Evolutionary conservation across 2,888 invertebrate genomes (phyloP).

Genomic region (Hesperia comma): DNA sequence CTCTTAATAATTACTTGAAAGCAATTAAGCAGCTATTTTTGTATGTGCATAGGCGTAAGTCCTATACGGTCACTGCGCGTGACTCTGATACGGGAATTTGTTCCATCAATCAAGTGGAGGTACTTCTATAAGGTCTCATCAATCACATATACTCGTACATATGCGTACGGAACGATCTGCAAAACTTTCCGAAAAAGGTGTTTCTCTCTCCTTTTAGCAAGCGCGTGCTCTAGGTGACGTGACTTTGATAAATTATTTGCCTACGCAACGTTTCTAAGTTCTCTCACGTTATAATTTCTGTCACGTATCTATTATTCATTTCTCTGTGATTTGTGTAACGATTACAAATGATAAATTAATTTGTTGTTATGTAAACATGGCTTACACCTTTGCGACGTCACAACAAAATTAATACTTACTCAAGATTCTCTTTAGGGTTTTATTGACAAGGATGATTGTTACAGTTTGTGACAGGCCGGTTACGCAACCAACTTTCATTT

Average conservation of each 20-base stretch:
- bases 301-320: constrained; percentile 28
- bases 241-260: constrained; percentile 73
- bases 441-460: too few relatives aligned
- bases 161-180: constrained; percentile 52
- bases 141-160: constrained; percentile 34
- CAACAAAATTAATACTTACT: too few relatives aligned
- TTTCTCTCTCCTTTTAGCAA: constrained; percentile 52
- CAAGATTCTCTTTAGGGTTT: too few relatives aligned
- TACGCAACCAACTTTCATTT: too few relatives aligned
- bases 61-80: constrained; percentile 6
- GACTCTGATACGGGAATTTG: constrained; percentile 2
- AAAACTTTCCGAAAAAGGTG: constrained; percentile 61
- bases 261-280: constrained; percentile 46
- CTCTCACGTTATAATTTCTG: constrained; percentile 40
- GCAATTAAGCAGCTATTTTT: background rate
- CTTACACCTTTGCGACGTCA: background rate
- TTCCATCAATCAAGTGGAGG: constrained; percentile 11
- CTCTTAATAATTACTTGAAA: too few relatives aligned
- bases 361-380: background rate
- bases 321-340: constrained; percentile 23
- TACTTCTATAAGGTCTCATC: constrained; percentile 12
- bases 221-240: constrained; percentile 56
- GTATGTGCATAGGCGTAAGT: background rate
- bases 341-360: constrained; percentile 11
- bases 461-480: too few relatives aligned